A percentile compares a stretch with the other conserved stretches of the same genome.
These are phyloP conservation scores for Corythaeola cristata DNA, from an alignment of 2,113 vertebrate species.

Conservation along the genomic window DNA sequence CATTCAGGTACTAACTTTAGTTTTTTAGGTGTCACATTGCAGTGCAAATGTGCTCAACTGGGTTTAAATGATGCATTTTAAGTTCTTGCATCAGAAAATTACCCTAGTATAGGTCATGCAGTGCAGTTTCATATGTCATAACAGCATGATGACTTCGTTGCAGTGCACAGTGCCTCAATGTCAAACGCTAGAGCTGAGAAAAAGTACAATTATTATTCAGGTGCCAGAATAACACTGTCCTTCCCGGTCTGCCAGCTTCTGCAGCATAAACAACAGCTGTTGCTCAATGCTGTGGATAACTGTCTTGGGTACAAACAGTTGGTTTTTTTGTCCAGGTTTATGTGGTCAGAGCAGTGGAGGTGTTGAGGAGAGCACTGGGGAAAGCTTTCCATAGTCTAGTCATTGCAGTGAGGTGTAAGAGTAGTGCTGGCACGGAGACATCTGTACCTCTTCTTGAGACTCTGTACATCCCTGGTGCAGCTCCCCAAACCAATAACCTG, in stretches of 20 bases:
- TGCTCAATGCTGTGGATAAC: not conserved
- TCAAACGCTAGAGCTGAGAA: not conserved
- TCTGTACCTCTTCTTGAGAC: not conserved
- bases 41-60: not conserved
- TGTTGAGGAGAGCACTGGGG: not conserved
- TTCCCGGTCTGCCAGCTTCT: not conserved
- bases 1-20: not conserved
- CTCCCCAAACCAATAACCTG: not conserved
- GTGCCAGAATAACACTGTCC: not conserved
- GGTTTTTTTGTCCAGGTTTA: not conserved
- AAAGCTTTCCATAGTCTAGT: not conserved
- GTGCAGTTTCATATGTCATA: not conserved
- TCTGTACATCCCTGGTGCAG: accelerated
- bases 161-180: not conserved
- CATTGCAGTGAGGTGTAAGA: accelerated
- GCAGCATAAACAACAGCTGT: constrained; percentile 8
- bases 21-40: not conserved
- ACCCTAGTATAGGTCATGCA: not conserved
- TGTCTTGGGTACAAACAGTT: not conserved
- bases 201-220: not conserved
- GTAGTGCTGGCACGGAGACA: not conserved
- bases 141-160: not conserved
- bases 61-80: not conserved
- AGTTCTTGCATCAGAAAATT: not conserved
- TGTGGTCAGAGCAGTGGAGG: not conserved